Base-by-base conservation (phyloP, 2,113 vertebrate species). In the Mohoua ochrocephala region DNA sequence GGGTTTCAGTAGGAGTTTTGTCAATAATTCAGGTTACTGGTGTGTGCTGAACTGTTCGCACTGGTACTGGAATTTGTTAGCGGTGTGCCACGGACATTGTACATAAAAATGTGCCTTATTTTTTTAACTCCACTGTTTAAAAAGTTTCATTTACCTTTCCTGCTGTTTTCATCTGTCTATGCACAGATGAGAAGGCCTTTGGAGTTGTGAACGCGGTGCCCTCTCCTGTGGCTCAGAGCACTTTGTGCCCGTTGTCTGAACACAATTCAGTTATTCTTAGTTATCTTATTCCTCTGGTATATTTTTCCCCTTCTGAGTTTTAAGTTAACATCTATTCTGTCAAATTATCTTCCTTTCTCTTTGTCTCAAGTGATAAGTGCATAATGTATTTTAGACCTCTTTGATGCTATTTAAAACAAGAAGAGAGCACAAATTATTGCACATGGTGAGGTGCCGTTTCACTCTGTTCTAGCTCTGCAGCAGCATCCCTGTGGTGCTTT, bases 11-110 rank as follows among this genome's bases (percentile, higher is more conserved):
- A 59, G 83, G 28, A 23, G 45, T 33, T 41, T 49, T 59, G 60
- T 45, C 28, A 52, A 1, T 52, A 50, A 73, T 83, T 90, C 28
- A 33, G 39, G 23, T 8, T 53, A 7, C 28, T 45, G 26, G 3
- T 63, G 42, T 53, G 31, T 64, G 53, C 57, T 81, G 27, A 30
- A 17, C 18, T 79, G 12, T 65, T 27, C 42, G 45, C 28, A 8
- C 17, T 31, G 33, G 13, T 33, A 7, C 4, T 15, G 53, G 61
- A 57, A 57, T 78, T 79, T 2, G 0, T 33, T 27, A 56, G 22
- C 30, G 42, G 11, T 44, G 9, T 47, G 28, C 56, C 23, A 19
- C 0, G 1, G 31, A 28, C 7, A 1, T 4, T 4, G 2, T 31
- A 50, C 39, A 10, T 35, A 45, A 74, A 91, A 49, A n/a, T 18